phyloP scores from a whole-genome alignment of 2,888 invertebrate species.

The Neoitamus cyanurus region DNA sequence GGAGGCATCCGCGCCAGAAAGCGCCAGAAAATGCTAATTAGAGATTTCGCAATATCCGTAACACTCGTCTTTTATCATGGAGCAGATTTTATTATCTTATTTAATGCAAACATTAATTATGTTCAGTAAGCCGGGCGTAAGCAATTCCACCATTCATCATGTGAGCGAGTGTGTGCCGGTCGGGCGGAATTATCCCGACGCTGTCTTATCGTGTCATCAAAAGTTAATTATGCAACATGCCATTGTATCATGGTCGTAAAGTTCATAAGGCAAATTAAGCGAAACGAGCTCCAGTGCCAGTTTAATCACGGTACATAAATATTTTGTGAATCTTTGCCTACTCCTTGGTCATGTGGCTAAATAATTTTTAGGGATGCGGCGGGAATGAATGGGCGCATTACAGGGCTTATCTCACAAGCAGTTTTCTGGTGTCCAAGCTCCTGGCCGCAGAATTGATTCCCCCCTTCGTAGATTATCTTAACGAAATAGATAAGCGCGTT shows the following conservation, averaged over 20 bases:
- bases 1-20: conserved; percentile 4
- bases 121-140: conserved; percentile 10
- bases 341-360: conserved; percentile 6
- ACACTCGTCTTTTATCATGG: conserved; percentile 41
- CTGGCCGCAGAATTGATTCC: background rate
- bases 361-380: background rate
- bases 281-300: conserved; percentile 9
- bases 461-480: background rate
- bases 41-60: conserved; percentile 39
- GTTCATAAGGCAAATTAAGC: conserved; percentile 37
- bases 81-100: conserved; percentile 45
- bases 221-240: conserved; percentile 38
- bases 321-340: conserved; percentile 28
- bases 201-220: conserved; percentile 40
- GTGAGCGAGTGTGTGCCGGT: background rate
- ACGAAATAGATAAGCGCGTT: background rate
- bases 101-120: conserved; percentile 42
- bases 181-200: conserved; percentile 10
- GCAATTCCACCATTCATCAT: conserved; percentile 29
- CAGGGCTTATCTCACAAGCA: background rate
- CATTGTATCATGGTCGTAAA: conserved; percentile 12
- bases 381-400: background rate
- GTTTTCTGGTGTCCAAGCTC: background rate
- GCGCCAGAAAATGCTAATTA: conserved; percentile 42
- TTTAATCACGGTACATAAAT: conserved; percentile 19